A percentile compares a stretch with the other conserved stretches of the same genome.
Conservation (phyloP, 2,113 vertebrate species). For the Acrocephalus arundinaceus region DNA sequence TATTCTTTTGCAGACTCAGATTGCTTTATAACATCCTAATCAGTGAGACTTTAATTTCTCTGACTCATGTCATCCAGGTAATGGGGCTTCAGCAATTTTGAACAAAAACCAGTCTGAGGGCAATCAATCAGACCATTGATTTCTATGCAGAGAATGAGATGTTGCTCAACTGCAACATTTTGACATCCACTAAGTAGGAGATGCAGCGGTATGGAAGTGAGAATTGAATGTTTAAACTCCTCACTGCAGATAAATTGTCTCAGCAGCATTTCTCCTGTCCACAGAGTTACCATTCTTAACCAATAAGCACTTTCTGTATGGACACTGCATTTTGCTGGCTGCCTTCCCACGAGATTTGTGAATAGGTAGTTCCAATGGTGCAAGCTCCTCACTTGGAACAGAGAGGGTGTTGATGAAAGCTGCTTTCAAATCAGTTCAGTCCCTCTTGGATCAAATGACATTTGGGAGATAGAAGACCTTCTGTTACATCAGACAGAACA, state of each 20-base stretch:
- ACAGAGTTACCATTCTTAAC: background rate
- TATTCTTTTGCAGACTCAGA: background rate
- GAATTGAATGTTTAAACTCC: background rate
- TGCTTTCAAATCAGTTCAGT: constrained; percentile 1
- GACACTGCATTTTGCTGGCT: background rate
- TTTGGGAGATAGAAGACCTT: constrained; percentile 4
- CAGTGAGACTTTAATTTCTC: background rate
- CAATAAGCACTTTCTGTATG: background rate
- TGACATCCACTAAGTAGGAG: background rate
- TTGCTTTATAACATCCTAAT: background rate
- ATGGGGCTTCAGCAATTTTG: background rate
- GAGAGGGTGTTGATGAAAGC: background rate
- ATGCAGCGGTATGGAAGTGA: background rate
- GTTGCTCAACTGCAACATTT: background rate
- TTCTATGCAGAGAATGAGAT: background rate
- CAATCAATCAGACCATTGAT: constrained; percentile 17
- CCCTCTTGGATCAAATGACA: background rate
- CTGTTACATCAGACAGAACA: background rate
- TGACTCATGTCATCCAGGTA: background rate
- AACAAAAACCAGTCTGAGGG: constrained; percentile 8
- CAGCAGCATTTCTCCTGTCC: background rate
- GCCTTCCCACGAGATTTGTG: background rate
- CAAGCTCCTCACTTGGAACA: background rate
- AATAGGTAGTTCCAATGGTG: background rate
- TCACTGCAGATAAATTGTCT: background rate